Evolutionary conservation across 2,888 invertebrate genomes (phyloP).

Genomic region (Syrista parreyssii): DNA sequence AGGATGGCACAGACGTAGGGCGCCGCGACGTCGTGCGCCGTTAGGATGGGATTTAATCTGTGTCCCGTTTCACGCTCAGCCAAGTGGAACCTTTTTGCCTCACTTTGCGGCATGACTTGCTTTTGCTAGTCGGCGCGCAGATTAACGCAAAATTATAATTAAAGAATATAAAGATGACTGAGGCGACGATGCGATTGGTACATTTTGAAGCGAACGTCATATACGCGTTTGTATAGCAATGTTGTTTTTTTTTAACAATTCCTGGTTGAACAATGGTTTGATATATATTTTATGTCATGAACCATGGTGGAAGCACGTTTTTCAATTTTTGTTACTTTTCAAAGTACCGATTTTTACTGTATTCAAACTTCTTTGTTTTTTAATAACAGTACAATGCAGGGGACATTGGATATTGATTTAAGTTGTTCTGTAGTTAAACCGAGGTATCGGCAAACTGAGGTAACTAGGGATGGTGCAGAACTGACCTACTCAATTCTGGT

Average conservation of each 20-base stretch:
- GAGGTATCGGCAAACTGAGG: background rate
- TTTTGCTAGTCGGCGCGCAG: conserved; percentile 67
- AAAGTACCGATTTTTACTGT: background rate
- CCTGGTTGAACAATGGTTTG: background rate
- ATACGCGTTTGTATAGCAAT: background rate
- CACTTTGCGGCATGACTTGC: conserved; percentile 64
- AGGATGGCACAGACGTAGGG: conserved; percentile 31
- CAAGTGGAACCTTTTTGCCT: conserved; percentile 68
- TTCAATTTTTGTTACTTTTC: background rate
- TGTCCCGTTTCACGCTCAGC: conserved; percentile 70
- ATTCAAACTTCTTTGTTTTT: background rate
- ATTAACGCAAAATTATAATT: conserved; percentile 69
- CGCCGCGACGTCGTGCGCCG: conserved; percentile 56
- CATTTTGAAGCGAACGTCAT: background rate
- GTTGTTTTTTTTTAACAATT: background rate
- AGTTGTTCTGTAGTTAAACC: background rate
- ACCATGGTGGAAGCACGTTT: background rate
- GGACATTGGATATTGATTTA: background rate
- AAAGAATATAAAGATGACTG: conserved; percentile 54
- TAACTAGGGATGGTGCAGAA: background rate
- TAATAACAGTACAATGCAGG: background rate
- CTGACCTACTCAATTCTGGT: background rate
- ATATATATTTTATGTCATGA: background rate
- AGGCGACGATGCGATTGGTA: background rate
- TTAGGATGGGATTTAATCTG: conserved; percentile 70